These are phyloP conservation scores for Mormyrus hasselquistii DNA, from an alignment of 2,797 vertebrate genomes.

Conservation along the genomic window DNA sequence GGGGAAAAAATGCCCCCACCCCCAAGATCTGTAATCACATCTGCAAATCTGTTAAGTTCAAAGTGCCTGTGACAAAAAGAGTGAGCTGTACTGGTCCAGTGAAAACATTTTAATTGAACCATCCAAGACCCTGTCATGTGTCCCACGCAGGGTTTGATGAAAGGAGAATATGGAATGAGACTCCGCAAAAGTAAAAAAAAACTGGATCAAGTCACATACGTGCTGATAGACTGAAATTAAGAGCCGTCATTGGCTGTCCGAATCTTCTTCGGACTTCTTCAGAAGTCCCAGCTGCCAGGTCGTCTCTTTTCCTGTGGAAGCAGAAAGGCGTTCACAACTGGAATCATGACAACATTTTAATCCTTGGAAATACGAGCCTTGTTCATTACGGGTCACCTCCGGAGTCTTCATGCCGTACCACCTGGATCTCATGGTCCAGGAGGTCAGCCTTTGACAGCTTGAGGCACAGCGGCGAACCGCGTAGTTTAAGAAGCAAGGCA, in stretches of 20 bases:
- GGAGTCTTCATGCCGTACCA: neutral
- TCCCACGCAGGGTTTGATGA: neutral
- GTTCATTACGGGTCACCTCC: conserved; percentile 54
- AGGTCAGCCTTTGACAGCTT: neutral
- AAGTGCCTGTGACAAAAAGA: conserved; percentile 6
- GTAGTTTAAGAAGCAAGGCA: neutral
- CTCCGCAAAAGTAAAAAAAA: neutral
- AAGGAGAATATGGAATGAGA: neutral
- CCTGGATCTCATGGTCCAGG: neutral
- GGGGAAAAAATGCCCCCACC: neutral
- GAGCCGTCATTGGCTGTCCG: neutral
- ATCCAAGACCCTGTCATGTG: neutral
- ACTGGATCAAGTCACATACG: neutral
- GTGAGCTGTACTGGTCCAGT: neutral
- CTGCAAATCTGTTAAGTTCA: conserved; percentile 11
- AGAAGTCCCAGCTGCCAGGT: conserved; percentile 37
- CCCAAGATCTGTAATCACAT: conserved; percentile 3
- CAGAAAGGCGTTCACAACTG: conserved; percentile 55
- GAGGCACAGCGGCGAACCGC: neutral
- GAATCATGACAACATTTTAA: conserved; percentile 43
- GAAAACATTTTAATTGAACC: conserved; percentile 12
- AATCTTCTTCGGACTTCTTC: neutral
- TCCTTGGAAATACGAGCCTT: conserved; percentile 51
- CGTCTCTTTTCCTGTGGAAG: conserved; percentile 26
- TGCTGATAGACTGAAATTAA: neutral